These are phyloP conservation scores for Ormyrus thymus DNA, from an alignment of 2,888 invertebrate genomes.

Conservation along the genomic window DNA sequence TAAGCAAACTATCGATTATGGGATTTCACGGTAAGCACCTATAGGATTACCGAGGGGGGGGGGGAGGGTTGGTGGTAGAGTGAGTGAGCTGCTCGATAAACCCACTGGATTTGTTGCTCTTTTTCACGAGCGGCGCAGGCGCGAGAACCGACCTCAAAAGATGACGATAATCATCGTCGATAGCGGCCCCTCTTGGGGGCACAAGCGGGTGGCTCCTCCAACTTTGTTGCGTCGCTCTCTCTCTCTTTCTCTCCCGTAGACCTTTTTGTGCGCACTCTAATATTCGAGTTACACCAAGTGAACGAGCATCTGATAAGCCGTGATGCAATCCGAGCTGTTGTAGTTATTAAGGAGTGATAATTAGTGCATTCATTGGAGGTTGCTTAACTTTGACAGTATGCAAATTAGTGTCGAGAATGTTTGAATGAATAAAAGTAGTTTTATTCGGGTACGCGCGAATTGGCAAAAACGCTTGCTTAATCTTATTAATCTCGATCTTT, in stretches of 20 bases:
- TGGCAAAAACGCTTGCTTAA: no score
- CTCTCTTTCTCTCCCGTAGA: not conserved
- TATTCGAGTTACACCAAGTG: slow-evolving; percentile 18
- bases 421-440: no score
- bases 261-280: not conserved
- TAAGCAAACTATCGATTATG: slow-evolving; percentile 76
- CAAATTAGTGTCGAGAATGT: no score
- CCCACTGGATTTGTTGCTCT: slow-evolving; percentile 73
- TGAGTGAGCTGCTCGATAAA: slow-evolving; percentile 68
- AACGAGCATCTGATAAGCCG: slow-evolving; percentile 16
- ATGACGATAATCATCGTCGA: slow-evolving; percentile 24
- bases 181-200: not conserved
- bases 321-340: slow-evolving; percentile 20
- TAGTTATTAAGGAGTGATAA: not conserved
- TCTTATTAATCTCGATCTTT: no score
- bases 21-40: slow-evolving; percentile 75
- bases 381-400: no score
- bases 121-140: slow-evolving; percentile 58
- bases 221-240: not conserved
- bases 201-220: not conserved
- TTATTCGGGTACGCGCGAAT: no score
- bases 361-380: not conserved
- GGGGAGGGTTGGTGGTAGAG: not conserved
- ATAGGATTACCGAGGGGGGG: slow-evolving; percentile 70
- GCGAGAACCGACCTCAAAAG: slow-evolving; percentile 38